Conservation (phyloP, 2,888 invertebrate species). For the Romanomermis culicivorax region DNA sequence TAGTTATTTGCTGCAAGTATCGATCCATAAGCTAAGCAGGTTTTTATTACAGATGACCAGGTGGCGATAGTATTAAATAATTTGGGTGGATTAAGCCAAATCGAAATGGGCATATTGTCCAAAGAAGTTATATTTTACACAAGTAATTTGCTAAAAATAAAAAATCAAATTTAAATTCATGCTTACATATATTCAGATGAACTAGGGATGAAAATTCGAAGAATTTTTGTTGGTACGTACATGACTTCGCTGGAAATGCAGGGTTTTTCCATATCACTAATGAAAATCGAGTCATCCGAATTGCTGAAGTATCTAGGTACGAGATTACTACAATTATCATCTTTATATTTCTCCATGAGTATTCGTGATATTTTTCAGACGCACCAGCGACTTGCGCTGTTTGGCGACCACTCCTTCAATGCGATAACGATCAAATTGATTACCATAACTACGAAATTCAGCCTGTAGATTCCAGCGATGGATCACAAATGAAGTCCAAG, state of each 20-base stretch:
- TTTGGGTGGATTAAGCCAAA: conserved; percentile 48
- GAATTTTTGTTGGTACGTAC: conserved; percentile 30
- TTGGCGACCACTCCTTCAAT: too few species aligned
- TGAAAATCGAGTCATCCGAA: conserved; percentile 24
- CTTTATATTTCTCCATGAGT: too few species aligned
- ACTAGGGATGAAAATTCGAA: conserved; percentile 19
- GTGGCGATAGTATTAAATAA: conserved; percentile 55
- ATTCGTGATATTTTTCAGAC: too few species aligned
- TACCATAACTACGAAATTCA: too few species aligned
- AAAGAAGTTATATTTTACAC: conserved; percentile 44
- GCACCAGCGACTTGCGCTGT: too few species aligned
- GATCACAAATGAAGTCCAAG: too few species aligned
- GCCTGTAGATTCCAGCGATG: too few species aligned
- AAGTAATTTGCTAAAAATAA: conserved; percentile 32
- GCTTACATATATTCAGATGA: too few species aligned
- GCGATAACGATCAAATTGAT: too few species aligned
- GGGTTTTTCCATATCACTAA: conserved; percentile 51
- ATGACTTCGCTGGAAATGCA: conserved; percentile 53
- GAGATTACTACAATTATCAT: too few species aligned
- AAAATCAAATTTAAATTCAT: conserved; percentile 6
- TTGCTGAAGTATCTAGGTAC: conserved; percentile 18
- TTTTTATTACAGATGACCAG: too few species aligned
- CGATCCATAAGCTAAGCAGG: too few species aligned
- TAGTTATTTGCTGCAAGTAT: not conserved
- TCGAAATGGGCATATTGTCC: conserved; percentile 52